These are phyloP conservation scores for Chymomyza procnemis DNA, from an alignment of 2,888 invertebrate species.

Conservation along the genomic window DNA sequence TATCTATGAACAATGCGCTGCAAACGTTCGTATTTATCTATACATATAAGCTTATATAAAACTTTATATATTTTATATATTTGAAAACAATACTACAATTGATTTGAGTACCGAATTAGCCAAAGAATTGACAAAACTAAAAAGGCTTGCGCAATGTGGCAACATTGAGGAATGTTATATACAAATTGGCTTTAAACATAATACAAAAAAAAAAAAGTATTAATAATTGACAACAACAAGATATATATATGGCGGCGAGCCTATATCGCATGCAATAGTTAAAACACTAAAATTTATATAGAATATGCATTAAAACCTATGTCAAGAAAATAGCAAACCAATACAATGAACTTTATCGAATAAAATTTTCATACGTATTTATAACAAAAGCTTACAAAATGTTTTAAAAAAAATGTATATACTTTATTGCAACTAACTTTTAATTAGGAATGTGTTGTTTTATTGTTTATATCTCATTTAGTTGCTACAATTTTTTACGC, in stretches of 20 bases:
- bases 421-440: neutral
- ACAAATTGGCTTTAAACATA: constrained; percentile 58
- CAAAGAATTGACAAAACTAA: constrained; percentile 59
- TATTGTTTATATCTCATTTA: too few species aligned
- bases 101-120: constrained; percentile 56
- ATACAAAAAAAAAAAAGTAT: constrained; percentile 22
- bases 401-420: neutral
- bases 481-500: constrained; percentile 7
- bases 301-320: constrained; percentile 15
- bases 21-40: neutral
- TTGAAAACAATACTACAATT: constrained; percentile 13
- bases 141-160: neutral
- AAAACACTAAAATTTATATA: constrained; percentile 8
- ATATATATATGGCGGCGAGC: constrained; percentile 16
- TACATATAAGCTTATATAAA: neutral
- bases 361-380: constrained; percentile 73
- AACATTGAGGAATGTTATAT: constrained; percentile 6
- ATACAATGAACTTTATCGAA: constrained; percentile 64
- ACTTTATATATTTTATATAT: constrained; percentile 24
- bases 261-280: constrained; percentile 15
- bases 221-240: constrained; percentile 26
- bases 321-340: constrained; percentile 1
- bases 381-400: constrained; percentile 53
- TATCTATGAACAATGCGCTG: constrained; percentile 15
- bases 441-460: constrained; percentile 7